phyloP scores from a whole-genome alignment of 2,797 vertebrate species.

The Malurus leucopterus region DNA sequence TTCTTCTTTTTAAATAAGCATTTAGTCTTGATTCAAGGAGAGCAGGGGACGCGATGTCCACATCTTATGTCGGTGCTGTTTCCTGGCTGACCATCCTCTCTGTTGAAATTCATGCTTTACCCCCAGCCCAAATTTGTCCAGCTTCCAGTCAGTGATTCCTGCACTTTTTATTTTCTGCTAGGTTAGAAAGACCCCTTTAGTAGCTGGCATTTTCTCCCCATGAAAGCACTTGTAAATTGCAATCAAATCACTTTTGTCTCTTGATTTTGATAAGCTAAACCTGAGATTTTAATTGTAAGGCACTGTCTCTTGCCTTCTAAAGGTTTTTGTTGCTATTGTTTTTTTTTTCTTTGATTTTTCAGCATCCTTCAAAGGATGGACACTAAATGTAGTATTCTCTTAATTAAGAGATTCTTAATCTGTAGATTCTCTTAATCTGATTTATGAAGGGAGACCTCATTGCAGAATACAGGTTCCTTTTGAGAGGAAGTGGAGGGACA shows the following conservation, averaged over 20 bases:
- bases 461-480: neutral
- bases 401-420: too few relatives aligned
- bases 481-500: neutral
- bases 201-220: neutral
- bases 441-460: neutral
- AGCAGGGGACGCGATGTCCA: rapidly evolving
- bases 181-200: neutral
- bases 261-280: neutral
- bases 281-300: neutral
- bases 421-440: neutral
- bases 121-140: neutral
- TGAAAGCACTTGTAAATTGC: neutral
- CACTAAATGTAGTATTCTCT: neutral
- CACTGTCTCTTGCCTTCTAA: neutral
- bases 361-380: neutral
- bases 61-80: neutral
- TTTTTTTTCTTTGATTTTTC: neutral
- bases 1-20: neutral
- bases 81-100: neutral
- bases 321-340: neutral
- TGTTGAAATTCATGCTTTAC: neutral
- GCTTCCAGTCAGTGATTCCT: neutral
- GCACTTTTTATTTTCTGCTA: neutral
- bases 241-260: neutral
- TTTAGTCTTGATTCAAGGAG: constrained; percentile 12